A percentile compares a stretch with the other conserved stretches of the same genome.
phyloP scores from a whole-genome alignment of 2,888 invertebrate genomes.

The Synergus laeviventris region DNA sequence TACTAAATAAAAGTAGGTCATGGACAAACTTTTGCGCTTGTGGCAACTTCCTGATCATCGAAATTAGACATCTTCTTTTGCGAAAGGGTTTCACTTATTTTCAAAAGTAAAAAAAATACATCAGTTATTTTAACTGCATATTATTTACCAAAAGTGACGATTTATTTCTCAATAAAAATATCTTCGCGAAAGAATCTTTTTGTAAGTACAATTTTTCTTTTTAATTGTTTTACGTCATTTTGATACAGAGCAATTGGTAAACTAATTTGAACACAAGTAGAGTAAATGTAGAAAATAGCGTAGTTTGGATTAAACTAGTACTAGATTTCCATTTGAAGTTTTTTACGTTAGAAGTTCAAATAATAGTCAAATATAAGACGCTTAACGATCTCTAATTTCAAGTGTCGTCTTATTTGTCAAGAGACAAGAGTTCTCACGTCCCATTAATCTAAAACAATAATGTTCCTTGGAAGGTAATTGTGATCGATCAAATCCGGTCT shows the following conservation, averaged over 20 bases:
- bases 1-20: slow-evolving; percentile 55
- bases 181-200: too few relatives aligned
- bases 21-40: slow-evolving; percentile 22
- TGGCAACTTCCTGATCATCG: slow-evolving; percentile 2
- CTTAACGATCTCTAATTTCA: neutral
- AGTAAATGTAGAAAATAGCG: neutral
- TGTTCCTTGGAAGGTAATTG: neutral
- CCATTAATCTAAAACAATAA: neutral
- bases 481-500: slow-evolving; percentile 12
- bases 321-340: too few relatives aligned
- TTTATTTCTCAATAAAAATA: too few relatives aligned
- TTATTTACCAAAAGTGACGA: neutral
- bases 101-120: neutral
- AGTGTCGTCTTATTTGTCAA: neutral
- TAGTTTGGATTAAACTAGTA: too few relatives aligned
- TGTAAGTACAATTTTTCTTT: too few relatives aligned
- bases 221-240: too few relatives aligned
- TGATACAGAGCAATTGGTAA: neutral
- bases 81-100: neutral
- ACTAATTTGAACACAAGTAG: neutral
- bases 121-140: neutral
- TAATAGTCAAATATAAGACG: too few relatives aligned
- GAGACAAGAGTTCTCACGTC: neutral
- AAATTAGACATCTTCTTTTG: neutral
- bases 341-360: too few relatives aligned